phyloP scores from a whole-genome alignment of 2,113 vertebrate genomes.

The Alethe diademata region DNA sequence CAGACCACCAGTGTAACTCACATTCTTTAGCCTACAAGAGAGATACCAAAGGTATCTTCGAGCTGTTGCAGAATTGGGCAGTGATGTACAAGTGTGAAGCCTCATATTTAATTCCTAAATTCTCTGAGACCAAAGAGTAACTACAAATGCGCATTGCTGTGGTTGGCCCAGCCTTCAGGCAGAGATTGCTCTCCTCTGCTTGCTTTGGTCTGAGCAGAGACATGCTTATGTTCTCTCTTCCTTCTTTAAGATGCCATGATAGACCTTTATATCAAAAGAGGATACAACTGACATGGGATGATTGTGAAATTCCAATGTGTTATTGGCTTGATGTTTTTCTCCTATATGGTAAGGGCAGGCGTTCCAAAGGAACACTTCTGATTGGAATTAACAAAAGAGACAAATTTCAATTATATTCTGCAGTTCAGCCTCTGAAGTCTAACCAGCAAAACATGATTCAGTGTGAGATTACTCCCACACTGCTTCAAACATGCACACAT shows the following conservation, averaged over 20 bases:
- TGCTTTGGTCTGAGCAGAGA: background rate
- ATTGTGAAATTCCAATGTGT: background rate
- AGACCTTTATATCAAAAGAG: background rate
- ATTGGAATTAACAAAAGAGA: background rate
- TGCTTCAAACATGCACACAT: background rate
- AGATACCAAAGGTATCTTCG: background rate
- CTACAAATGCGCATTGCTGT: background rate
- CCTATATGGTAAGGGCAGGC: background rate
- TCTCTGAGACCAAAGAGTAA: background rate
- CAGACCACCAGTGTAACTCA: background rate
- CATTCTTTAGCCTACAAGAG: background rate
- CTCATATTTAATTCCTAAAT: background rate
- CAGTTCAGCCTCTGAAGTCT: background rate
- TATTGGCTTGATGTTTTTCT: background rate
- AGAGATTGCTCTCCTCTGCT: background rate
- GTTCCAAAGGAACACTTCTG: background rate
- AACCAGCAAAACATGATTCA: background rate
- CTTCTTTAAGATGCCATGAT: background rate
- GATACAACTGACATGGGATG: background rate
- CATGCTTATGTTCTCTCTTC: background rate
- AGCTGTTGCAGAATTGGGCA: background rate
- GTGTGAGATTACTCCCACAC: background rate
- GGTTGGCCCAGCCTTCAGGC: background rate
- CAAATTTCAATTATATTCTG: background rate
- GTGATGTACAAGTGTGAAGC: background rate